A percentile compares a stretch with the other conserved stretches of the same genome.
phyloP scores from a whole-genome alignment of 2,797 vertebrate species.

The Philypnodon macrostomus region DNA sequence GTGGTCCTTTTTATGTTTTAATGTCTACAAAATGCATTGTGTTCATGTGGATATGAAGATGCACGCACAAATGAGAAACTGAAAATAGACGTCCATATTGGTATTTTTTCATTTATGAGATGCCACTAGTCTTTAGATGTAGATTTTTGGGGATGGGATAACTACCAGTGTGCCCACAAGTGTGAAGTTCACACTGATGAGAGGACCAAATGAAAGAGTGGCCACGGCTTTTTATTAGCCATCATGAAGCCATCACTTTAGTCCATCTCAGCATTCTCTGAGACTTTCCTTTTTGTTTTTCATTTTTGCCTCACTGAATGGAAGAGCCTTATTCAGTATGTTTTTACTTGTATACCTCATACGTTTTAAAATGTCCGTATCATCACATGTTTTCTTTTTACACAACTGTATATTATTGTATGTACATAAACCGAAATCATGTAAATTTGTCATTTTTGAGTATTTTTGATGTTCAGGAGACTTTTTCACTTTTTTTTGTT shows the following conservation, averaged over 20 bases:
- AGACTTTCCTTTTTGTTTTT: constrained; percentile 70
- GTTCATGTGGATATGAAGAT: constrained; percentile 73
- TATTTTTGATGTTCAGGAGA: constrained; percentile 70
- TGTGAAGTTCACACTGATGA: constrained; percentile 68
- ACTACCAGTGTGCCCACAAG: constrained; percentile 72
- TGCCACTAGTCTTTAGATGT: constrained; percentile 84
- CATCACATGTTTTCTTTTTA: constrained; percentile 75
- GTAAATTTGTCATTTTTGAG: constrained; percentile 74
- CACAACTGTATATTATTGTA: constrained; percentile 79
- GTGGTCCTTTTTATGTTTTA: constrained; percentile 59
- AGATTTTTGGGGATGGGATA: constrained; percentile 55
- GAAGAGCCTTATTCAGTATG: constrained; percentile 92
- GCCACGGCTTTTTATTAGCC: constrained; percentile 74
- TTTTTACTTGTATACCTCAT: constrained; percentile 95
- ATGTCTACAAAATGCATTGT: constrained; percentile 75
- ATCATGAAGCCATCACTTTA: constrained; percentile 80
- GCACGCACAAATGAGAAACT: constrained; percentile 68
- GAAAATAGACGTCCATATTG: constrained; percentile 66
- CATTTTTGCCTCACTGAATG: constrained; percentile 82
- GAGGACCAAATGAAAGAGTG: constrained; percentile 73
- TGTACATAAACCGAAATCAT: constrained; percentile 76
- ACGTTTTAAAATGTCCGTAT: constrained; percentile 73
- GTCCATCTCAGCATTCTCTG: constrained; percentile 70
- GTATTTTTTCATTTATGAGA: constrained; percentile 83
- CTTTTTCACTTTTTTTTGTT: constrained; percentile 70